A percentile compares a stretch with the other conserved stretches of the same genome.
phyloP scores from a whole-genome alignment of 92 coral and sea anemone species.

The Meandrina meandrites region DNA sequence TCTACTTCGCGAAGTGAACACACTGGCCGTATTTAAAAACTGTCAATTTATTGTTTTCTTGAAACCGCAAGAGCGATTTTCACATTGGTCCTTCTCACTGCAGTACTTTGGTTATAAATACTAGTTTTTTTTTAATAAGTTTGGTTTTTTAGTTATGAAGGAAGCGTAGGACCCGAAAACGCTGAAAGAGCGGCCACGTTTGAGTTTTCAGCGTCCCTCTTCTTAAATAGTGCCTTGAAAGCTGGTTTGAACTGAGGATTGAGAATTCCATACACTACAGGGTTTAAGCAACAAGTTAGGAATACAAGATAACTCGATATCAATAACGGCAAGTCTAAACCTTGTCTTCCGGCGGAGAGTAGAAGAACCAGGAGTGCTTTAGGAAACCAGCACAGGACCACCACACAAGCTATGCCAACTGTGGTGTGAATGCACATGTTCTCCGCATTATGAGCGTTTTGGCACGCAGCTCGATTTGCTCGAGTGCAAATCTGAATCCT shows the following conservation, averaged over 20 bases:
- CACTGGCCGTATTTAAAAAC: background rate
- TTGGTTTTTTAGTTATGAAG: background rate
- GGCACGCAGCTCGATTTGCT: conserved; percentile 56
- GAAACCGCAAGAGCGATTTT: background rate
- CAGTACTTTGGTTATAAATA: too few relatives aligned
- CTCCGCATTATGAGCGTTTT: conserved; percentile 42
- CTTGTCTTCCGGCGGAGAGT: conserved; percentile 42
- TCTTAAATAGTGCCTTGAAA: conserved; percentile 25
- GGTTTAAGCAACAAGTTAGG: conserved; percentile 44
- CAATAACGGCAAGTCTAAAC: conserved; percentile 2
- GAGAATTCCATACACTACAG: conserved; percentile 52
- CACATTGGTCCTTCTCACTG: background rate
- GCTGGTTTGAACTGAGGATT: conserved; percentile 68
- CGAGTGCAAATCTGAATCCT: conserved; percentile 63
- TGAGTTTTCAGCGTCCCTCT: background rate
- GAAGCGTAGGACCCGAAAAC: background rate
- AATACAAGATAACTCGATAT: conserved; percentile 48
- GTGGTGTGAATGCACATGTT: conserved; percentile 58
- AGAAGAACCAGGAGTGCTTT: conserved; percentile 42
- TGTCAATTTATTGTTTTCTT: background rate
- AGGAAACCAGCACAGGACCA: conserved; percentile 66
- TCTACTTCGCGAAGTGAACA: background rate
- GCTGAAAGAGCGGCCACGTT: background rate
- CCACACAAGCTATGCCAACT: conserved; percentile 71
- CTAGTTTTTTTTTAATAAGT: too few relatives aligned